Base-by-base conservation (phyloP, 2,888 invertebrate species). In the Cephalotes varians region DNA sequence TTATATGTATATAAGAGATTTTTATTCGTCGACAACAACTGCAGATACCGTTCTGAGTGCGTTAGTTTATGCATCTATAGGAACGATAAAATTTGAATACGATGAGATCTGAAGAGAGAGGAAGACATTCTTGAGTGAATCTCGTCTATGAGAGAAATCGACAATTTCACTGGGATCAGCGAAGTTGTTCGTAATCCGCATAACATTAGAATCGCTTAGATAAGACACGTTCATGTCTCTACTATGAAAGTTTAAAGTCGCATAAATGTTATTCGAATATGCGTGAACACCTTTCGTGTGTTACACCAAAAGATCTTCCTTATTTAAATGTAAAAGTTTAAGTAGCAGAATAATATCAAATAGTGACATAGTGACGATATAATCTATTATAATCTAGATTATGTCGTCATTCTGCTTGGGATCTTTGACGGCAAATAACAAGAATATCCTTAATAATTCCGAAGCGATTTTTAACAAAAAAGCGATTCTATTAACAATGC, bases 51-150 rank as follows among this genome's bases (percentile, higher is more conserved):
- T 65, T 21, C 28, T 44, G 0, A 1, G 12, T 72, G 1, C 7
- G 10, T 51, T 37, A 65, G 12, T 44, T 44, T 77, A 76, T 51
- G 18, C 15, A 67, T 67, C 25, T 54, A 40, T 56, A 77, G 18
- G 21, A 10, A 44, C 15, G 34, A 69, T 44, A 69, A 65, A 77
- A 44, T 44, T 44, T 6, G 56, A 44, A 44, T 69, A 34, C 4
- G 34, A 67, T 6, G 6, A 51, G n/a, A 54, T 54, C n/a, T 28
- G 51, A 40, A 76, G 9, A n/a, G 34, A 49, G 18, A 56, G 54
- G 40, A 67, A 67, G 77, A 56, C 54, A 34, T 71, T 69, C n/a
- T 67, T 44, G n/a, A 77, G 28, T 67, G n/a, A 67, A 40, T 44
- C 21, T 56, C 21, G 21, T 56, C 18, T 69, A 31, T 25, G 12